phyloP scores from a whole-genome alignment of 1,140 invertebrate genomes.

The Pseudomyrmex dendroicus region DNA sequence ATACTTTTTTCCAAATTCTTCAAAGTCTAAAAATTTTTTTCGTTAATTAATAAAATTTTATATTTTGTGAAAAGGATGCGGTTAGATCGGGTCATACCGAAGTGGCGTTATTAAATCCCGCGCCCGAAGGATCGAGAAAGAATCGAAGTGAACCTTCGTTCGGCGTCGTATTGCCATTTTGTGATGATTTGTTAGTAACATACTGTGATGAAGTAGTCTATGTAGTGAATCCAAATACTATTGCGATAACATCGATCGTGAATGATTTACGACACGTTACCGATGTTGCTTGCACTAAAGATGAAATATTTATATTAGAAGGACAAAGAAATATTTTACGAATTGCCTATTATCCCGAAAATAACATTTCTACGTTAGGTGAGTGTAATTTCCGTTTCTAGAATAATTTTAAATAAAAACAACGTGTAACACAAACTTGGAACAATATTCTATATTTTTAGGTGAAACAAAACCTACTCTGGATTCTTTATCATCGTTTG shows the following conservation, averaged over 20 bases:
- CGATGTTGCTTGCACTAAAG: conserved; percentile 88
- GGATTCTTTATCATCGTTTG: conserved; percentile 77
- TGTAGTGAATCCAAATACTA: conserved; percentile 89
- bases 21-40: too few relatives aligned
- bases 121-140: conserved; percentile 84
- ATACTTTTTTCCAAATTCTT: too few relatives aligned
- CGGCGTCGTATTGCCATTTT: conserved; percentile 89
- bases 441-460: conserved; percentile 51
- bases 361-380: conserved; percentile 77
- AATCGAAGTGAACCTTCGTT: conserved; percentile 88
- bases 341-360: conserved; percentile 87
- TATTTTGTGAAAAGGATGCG: conserved; percentile 84
- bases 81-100: conserved; percentile 87
- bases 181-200: conserved; percentile 90
- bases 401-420: neutral
- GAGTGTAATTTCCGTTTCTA: conserved; percentile 31
- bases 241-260: conserved; percentile 84
- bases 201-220: conserved; percentile 90
- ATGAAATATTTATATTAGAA: conserved; percentile 93
- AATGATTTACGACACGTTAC: conserved; percentile 84
- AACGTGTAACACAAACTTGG: neutral
- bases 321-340: conserved; percentile 88
- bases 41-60: too few relatives aligned
- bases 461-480: conserved; percentile 65
- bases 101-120: conserved; percentile 89